phyloP scores from a whole-genome alignment of 2,797 vertebrate species.

The Rallus crepitans region DNA sequence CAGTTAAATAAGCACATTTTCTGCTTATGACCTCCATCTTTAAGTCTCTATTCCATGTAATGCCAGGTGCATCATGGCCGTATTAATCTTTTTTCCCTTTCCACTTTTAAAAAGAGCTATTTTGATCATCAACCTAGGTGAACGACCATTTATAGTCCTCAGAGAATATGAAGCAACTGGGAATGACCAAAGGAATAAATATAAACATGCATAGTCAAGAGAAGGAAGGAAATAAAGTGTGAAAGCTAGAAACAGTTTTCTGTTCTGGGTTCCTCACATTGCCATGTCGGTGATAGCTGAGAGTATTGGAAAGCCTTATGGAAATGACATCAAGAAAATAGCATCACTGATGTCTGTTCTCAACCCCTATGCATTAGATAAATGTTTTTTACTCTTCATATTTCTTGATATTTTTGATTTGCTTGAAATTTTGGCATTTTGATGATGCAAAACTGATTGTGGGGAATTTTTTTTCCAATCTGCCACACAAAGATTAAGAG shows the following conservation, averaged over 20 bases:
- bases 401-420: neutral
- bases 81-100: neutral
- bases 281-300: neutral
- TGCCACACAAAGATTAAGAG: neutral
- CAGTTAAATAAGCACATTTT: conserved; percentile 41
- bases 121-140: neutral
- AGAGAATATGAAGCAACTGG: neutral
- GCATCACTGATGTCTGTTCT: neutral
- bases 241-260: neutral
- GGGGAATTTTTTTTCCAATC: neutral
- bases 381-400: neutral
- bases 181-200: neutral
- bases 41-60: neutral
- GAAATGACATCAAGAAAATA: neutral
- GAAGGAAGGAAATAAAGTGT: neutral
- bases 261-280: neutral
- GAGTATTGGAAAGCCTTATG: neutral
- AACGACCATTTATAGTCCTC: neutral
- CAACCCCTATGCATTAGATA: neutral
- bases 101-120: neutral
- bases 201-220: neutral
- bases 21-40: neutral
- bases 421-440: neutral
- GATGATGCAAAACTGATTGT: neutral
- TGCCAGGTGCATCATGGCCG: neutral